Conservation (phyloP, 2,888 invertebrate species). For the Drosophila conformis region DNA sequence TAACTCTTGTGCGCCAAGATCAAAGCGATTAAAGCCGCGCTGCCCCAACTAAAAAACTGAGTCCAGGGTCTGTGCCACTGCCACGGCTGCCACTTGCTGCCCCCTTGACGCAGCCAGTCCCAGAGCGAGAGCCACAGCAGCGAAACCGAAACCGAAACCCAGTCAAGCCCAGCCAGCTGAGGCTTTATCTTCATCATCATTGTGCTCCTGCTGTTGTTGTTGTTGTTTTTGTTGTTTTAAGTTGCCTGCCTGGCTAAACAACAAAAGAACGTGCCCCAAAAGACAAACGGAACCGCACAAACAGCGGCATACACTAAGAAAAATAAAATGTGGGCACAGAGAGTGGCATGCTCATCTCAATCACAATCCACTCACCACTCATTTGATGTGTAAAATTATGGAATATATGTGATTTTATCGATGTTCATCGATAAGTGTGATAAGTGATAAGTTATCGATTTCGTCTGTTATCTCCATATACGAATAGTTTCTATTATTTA, state of each 20-base stretch:
- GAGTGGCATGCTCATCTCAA: neutral
- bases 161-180: conserved; percentile 27
- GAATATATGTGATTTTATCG: neutral
- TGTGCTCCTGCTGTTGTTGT: neutral
- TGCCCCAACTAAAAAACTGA: conserved; percentile 31
- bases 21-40: conserved; percentile 82
- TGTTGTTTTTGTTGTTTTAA: conserved; percentile 36
- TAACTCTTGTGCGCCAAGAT: conserved; percentile 83
- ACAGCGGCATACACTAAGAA: neutral
- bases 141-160: conserved; percentile 26
- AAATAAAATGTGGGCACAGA: neutral
- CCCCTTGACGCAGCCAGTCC: neutral
- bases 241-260: conserved; percentile 37
- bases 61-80: conserved; percentile 8
- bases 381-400: neutral
- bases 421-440: too few species aligned
- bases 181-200: conserved; percentile 48
- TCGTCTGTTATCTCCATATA: neutral
- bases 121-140: conserved; percentile 3
- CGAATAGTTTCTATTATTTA: neutral
- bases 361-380: neutral
- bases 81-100: conserved; percentile 4
- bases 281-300: conserved; percentile 27
- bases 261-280: conserved; percentile 47
- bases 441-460: too few species aligned